Percentiles rank a stretch among this genome's conserved stretches.
phyloP scores from a whole-genome alignment of 2,888 invertebrate species.

The Acanthococcus lagerstroemiae region DNA sequence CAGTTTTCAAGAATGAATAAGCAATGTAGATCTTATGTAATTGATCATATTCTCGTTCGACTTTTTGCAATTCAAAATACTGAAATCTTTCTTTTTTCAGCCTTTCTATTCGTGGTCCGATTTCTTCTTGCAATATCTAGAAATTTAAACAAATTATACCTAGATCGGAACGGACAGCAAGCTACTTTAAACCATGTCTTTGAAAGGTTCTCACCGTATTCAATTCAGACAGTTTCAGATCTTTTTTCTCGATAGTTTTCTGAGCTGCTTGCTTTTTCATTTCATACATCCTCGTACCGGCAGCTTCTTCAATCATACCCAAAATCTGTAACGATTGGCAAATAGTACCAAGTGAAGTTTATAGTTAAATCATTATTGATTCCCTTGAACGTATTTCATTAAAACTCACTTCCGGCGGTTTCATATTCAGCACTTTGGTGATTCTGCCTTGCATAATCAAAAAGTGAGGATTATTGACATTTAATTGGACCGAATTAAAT shows the following conservation, averaged over 20 bases:
- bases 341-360: slow-evolving; percentile 1
- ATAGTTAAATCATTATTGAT: slow-evolving; percentile 5
- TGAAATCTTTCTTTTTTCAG: slow-evolving; percentile 73
- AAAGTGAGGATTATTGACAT: slow-evolving; percentile 98
- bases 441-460: slow-evolving; percentile 99
- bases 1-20: slow-evolving; percentile 54
- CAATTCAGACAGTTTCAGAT: slow-evolving; percentile 77
- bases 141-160: slow-evolving; percentile 19
- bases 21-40: slow-evolving; percentile 62
- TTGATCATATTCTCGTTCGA: slow-evolving; percentile 73
- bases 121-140: slow-evolving; percentile 67
- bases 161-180: neutral
- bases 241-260: slow-evolving; percentile 84
- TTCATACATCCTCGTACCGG: slow-evolving; percentile 95
- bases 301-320: slow-evolving; percentile 97
- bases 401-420: slow-evolving; percentile 72
- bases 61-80: slow-evolving; percentile 78
- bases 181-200: neutral
- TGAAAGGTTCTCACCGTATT: slow-evolving; percentile 54
- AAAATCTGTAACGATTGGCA: slow-evolving; percentile 53
- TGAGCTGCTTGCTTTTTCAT: slow-evolving; percentile 77
- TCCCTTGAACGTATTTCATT: no score
- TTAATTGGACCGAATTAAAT: slow-evolving; percentile 92
- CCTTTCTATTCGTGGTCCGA: slow-evolving; percentile 79
- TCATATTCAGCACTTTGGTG: slow-evolving; percentile 98